Percentiles rank a stretch among this genome's conserved stretches.
Conservation (phyloP, 2,113 vertebrate genomes). For the Lophotis ruficrista region DNA sequence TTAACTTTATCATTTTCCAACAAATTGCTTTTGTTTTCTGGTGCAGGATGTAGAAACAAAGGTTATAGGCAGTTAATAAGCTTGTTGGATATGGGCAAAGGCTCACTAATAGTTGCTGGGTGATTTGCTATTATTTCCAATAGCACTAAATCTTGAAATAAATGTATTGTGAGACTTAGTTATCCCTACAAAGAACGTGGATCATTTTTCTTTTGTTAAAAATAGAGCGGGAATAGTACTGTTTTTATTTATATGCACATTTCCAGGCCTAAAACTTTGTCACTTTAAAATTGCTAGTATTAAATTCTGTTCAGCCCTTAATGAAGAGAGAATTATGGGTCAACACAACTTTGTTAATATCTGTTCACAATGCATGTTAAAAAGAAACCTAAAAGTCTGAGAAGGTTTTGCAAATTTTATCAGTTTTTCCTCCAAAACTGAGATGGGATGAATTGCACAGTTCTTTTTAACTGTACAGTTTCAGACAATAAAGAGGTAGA, state of each 20-base stretch:
- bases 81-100: conserved; percentile 29
- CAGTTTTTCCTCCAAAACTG: neutral
- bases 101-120: conserved; percentile 26
- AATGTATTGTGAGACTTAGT: conserved; percentile 48
- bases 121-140: conserved; percentile 46
- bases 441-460: neutral
- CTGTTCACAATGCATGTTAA: conserved; percentile 21
- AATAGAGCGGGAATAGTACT: neutral
- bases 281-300: conserved; percentile 42
- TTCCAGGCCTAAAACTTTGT: conserved; percentile 46
- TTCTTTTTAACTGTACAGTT: neutral
- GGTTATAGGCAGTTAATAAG: conserved; percentile 51
- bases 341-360: conserved; percentile 13
- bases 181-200: conserved; percentile 35
- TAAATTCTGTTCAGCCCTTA: conserved; percentile 57
- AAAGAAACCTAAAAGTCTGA: conserved; percentile 26
- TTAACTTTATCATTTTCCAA: neutral
- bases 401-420: neutral
- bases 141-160: conserved; percentile 62
- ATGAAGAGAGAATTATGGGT: conserved; percentile 50
- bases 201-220: conserved; percentile 67
- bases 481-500: neutral
- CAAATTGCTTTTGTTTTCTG: conserved; percentile 7
- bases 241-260: conserved; percentile 50
- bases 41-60: conserved; percentile 18